These are phyloP conservation scores for Gerris buenoi DNA, from an alignment of 1,140 invertebrate species.

Conservation along the genomic window DNA sequence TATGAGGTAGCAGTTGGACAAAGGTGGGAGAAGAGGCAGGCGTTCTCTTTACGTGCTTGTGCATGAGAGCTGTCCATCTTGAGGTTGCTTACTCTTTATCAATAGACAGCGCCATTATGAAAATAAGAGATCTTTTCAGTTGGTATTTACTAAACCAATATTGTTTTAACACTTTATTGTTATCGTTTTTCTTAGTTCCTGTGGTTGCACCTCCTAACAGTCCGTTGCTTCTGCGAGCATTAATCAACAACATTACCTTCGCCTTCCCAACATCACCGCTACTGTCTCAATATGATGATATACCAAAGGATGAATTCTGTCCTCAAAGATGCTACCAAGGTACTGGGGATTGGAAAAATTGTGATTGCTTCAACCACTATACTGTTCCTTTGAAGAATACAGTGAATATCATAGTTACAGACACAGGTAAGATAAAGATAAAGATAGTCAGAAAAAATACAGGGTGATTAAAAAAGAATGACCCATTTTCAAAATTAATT, in stretches of 20 bases:
- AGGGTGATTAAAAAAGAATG: no score
- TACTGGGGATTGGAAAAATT: not conserved
- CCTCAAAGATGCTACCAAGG: not conserved
- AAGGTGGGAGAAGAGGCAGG: no score
- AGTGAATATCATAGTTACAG: not conserved
- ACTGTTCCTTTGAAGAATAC: not conserved
- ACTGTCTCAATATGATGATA: constrained; percentile 33
- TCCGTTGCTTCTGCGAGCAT: not conserved
- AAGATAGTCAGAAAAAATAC: no score
- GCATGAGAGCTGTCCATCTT: no score
- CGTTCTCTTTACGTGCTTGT: no score
- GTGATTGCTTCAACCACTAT: not conserved
- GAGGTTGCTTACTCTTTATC: no score
- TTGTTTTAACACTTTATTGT: no score
- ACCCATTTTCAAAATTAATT: no score
- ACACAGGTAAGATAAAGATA: not conserved
- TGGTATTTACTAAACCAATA: no score
- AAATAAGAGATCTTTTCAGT: no score
- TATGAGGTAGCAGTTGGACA: no score
- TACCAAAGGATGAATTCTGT: not conserved
- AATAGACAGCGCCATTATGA: no score
- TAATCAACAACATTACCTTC: constrained; percentile 34
- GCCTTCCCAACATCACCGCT: constrained; percentile 32
- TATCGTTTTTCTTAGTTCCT: not conserved
- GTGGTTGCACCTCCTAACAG: not conserved